Evolutionary conservation across 2,888 invertebrate species (phyloP), one percentile per base, ranked within the genome.

Genomic region (Cepaea hortensis): DNA sequence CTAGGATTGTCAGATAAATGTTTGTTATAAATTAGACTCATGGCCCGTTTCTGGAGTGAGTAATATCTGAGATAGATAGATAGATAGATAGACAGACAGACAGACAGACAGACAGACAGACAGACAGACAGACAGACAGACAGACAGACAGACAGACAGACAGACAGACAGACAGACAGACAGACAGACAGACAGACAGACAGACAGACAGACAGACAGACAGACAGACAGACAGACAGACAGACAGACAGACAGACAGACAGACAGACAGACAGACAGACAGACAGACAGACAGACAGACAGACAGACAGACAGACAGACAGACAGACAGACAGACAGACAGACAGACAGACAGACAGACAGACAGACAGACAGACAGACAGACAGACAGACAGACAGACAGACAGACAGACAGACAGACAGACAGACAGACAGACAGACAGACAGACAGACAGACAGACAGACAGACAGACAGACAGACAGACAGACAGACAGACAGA

Each of bases 61-160:
- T n/a, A n/a, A n/a, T n/a, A n/a, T n/a, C n/a, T n/a, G n/a, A n/a
- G n/a, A n/a, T n/a, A n/a, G n/a, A n/a, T n/a, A n/a, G n/a, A n/a
- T n/a, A n/a, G n/a, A n/a, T n/a, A n/a, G n/a, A n/a, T n/a, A n/a
- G 70, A 70, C 70, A 70, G 70, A 70, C 70, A 70, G 70, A 70
- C 70, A 70, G 70, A 79, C 23, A 85, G 80, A 85, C 48, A 85
- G 80, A 85, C 50, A 70, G 80, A 80, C 50, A n/a, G 76, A 68
- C n/a, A 62, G 62, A 62, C 62, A 62, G 79, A 48, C 65, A 48
- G 79, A 65, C 77, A 79, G 62, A 70, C 23, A 85, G 80, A 80
- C 5, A 85, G 65, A 85, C 20, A 79, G 61, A 85, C 61, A 79
- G 80, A 79, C 7, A 70, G 15, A 80, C 61, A 85, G 23, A 80